A percentile compares a stretch with the other conserved stretches of the same genome.
phyloP scores from a whole-genome alignment of 1,140 invertebrate species.

The Holcopasites calliopsidis region DNA sequence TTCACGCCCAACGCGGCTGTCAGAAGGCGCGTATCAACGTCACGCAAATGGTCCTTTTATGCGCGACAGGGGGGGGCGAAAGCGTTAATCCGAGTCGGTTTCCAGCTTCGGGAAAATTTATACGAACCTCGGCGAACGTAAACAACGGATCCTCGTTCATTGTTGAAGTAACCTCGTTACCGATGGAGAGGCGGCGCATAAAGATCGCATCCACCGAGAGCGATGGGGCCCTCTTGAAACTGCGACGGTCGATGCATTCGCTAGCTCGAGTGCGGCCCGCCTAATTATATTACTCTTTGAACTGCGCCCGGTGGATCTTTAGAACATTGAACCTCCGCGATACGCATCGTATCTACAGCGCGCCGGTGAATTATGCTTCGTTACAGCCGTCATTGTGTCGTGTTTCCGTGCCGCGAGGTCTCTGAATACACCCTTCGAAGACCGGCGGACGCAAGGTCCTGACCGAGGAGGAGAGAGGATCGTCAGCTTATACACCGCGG shows the following conservation, averaged over 20 bases:
- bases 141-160: constrained; percentile 58
- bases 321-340: constrained; percentile 23
- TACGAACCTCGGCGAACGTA: constrained; percentile 29
- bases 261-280: constrained; percentile 35
- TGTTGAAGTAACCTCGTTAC: constrained; percentile 56
- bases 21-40: constrained; percentile 15
- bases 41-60: constrained; percentile 44
- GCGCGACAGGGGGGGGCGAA: constrained; percentile 4
- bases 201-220: constrained; percentile 48
- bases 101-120: constrained; percentile 39
- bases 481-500: not conserved
- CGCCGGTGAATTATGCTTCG: constrained; percentile 47
- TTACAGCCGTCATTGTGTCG: constrained; percentile 38
- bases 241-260: constrained; percentile 38
- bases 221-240: constrained; percentile 41
- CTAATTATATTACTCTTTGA: constrained; percentile 66
- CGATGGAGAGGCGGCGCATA: constrained; percentile 25
- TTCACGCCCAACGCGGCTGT: not conserved
- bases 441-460: constrained; percentile 29
- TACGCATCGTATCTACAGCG: not conserved
- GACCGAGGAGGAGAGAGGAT: constrained; percentile 1
- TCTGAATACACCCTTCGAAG: constrained; percentile 31
- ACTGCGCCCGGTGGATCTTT: constrained; percentile 37
- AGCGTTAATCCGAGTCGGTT: constrained; percentile 31
- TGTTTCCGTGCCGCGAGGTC: constrained; percentile 25